phyloP scores from a whole-genome alignment of 1,140 invertebrate species.

The Microplitis mediator region DNA sequence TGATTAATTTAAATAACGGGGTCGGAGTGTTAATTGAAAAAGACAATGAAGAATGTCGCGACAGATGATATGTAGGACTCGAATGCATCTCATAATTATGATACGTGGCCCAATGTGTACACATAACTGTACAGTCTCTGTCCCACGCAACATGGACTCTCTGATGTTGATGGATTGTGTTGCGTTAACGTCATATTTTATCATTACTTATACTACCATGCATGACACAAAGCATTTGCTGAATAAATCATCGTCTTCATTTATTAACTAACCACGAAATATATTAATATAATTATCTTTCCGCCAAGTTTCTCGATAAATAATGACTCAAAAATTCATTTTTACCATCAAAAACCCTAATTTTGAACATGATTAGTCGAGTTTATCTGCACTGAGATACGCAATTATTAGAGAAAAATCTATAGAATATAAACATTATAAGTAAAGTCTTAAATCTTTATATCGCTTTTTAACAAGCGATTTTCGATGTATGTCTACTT shows the following conservation, averaged over 20 bases:
- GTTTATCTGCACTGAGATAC: no score
- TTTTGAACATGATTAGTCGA: no score
- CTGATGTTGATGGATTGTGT: slow-evolving; percentile 26
- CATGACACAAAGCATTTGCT: slow-evolving; percentile 5
- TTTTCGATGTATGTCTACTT: not conserved
- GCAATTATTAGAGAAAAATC: not conserved
- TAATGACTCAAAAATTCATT: no score
- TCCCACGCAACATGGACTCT: slow-evolving; percentile 21
- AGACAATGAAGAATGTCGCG: slow-evolving; percentile 21
- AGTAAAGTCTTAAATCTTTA: slow-evolving; percentile 12
- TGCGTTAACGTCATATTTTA: slow-evolving; percentile 21
- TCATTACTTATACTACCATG: not conserved
- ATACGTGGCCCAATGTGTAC: slow-evolving; percentile 24
- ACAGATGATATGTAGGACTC: slow-evolving; percentile 29
- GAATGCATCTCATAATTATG: slow-evolving; percentile 29
- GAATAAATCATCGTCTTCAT: not conserved
- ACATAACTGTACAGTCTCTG: not conserved
- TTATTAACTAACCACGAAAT: not conserved
- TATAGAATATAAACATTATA: slow-evolving; percentile 1
- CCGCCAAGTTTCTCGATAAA: no score
- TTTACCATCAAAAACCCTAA: no score
- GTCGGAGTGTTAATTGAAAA: slow-evolving; percentile 25
- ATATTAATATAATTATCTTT: no score
- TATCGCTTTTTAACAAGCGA: slow-evolving; percentile 33
- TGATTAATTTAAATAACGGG: slow-evolving; percentile 2